Conservation (phyloP, 1,140 invertebrate genomes). For the Luehdorfia chinensis region DNA sequence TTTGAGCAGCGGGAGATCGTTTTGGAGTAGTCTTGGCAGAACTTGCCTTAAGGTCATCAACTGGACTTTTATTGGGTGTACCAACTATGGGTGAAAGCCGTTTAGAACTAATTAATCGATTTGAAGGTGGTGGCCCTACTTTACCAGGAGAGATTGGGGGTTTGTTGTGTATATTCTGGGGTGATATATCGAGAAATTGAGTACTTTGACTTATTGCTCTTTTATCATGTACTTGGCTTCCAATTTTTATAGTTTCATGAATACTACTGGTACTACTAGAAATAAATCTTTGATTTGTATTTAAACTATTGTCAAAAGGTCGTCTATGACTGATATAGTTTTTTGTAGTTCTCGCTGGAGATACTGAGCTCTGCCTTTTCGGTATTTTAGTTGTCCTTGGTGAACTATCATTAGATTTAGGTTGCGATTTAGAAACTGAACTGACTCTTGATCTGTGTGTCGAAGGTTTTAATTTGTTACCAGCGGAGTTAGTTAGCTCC, state of each 20-base stretch:
- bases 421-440: constrained; percentile 61
- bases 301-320: constrained; percentile 45
- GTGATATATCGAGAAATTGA: constrained; percentile 54
- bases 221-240: constrained; percentile 55
- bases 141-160: constrained; percentile 71
- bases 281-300: constrained; percentile 64
- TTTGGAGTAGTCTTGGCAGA: constrained; percentile 47
- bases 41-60: constrained; percentile 45
- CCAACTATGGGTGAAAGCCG: constrained; percentile 73
- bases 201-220: constrained; percentile 62
- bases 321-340: constrained; percentile 34
- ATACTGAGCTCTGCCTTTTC: constrained; percentile 68
- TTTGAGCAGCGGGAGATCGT: constrained; percentile 36
- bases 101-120: constrained; percentile 66
- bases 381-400: constrained; percentile 73
- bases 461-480: constrained; percentile 29
- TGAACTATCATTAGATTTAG: constrained; percentile 67
- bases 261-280: constrained; percentile 75
- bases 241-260: constrained; percentile 65
- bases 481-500: constrained; percentile 35
- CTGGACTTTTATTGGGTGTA: constrained; percentile 70
- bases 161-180: constrained; percentile 62
- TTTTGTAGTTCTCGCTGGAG: constrained; percentile 49
- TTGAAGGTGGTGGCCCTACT: constrained; percentile 66
- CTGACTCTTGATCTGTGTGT: constrained; percentile 51